These are phyloP conservation scores for Phyto melanocephala DNA, from an alignment of 2,888 invertebrate species.

Conservation along the genomic window DNA sequence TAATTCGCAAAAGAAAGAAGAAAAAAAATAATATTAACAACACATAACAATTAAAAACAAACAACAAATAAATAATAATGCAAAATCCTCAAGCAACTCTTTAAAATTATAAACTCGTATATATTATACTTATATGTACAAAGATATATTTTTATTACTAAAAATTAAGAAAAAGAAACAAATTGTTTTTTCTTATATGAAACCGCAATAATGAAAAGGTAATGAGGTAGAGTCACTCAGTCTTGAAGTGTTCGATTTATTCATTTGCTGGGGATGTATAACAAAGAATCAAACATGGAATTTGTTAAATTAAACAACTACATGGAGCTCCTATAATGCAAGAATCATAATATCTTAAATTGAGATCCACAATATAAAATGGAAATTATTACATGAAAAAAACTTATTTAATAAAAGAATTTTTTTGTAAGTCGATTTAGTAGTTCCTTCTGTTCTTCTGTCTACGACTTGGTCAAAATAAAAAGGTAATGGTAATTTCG, in stretches of 20 bases:
- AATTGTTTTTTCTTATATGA: constrained; percentile 41
- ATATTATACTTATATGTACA: neutral
- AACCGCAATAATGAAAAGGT: constrained; percentile 75
- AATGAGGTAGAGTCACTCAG: constrained; percentile 69
- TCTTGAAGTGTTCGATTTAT: constrained; percentile 48
- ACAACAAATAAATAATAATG: constrained; percentile 32
- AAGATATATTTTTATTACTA: no score
- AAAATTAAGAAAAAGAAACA: neutral
- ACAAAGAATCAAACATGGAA: neutral
- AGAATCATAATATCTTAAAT: no score
- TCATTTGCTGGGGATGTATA: constrained; percentile 50
- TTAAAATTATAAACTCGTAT: constrained; percentile 25
- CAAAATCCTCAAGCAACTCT: constrained; percentile 12
- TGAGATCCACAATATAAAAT: no score
- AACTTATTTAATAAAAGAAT: no score
- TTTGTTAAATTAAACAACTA: neutral
- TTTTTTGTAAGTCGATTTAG: no score
- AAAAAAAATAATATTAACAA: constrained; percentile 36
- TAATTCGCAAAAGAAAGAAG: constrained; percentile 27
- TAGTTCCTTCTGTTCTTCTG: no score
- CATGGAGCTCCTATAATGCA: no score
- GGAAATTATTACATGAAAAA: no score
- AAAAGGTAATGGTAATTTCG: no score
- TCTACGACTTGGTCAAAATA: no score
- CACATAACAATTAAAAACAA: constrained; percentile 33